Evolutionary conservation across 2,797 vertebrate species (phyloP), one percentile per base, ranked within the genome.

Genomic region (Eleutherodactylus coqui): DNA sequence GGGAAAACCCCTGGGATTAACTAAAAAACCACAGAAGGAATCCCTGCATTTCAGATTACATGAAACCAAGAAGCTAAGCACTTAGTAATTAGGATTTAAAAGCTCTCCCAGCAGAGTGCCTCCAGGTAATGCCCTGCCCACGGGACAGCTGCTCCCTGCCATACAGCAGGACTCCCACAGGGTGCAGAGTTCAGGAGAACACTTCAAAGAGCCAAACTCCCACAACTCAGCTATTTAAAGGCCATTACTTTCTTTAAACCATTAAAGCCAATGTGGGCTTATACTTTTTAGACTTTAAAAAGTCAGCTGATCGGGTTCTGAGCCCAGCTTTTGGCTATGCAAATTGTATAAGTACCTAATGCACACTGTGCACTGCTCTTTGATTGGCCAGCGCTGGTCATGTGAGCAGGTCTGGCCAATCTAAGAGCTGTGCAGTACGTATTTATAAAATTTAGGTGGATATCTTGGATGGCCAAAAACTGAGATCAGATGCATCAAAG

Each of bases 51-150:
- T 47, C 9, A 32, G 38, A 45, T 29, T 16, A 79, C 24, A 80
- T 47, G 41, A 64, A 45, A 38, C 49, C 34, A 36, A 13, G 75
- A 24, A 47, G 60, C 58, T 10, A 62, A 36, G 41, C n/a, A 43
- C 77, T 43, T 21, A 17, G 77, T 17, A 64, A 67, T 67, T 13
- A 80, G n/a, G 27, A 67, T 47, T 47, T 47, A 24, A 14, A 45
- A 29, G 13, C 5, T 3, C 11, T n/a, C 58, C 32, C 27, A 51
- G 19, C 51, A 38, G 49, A 55, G 34, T 1, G 34, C 29, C 49
- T 38, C 5, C 78, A 80, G 60, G 78, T 80, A 24, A 67, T 64
- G 27, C 43, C 55, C 78, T 8, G 60, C 58, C 41, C 58, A 34
- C 17, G 17, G n/a, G 75, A 34, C 70, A 73, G 70, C 38, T 27